phyloP scores from a whole-genome alignment of 2,888 invertebrate genomes.

The Mesochorus sp. region DNA sequence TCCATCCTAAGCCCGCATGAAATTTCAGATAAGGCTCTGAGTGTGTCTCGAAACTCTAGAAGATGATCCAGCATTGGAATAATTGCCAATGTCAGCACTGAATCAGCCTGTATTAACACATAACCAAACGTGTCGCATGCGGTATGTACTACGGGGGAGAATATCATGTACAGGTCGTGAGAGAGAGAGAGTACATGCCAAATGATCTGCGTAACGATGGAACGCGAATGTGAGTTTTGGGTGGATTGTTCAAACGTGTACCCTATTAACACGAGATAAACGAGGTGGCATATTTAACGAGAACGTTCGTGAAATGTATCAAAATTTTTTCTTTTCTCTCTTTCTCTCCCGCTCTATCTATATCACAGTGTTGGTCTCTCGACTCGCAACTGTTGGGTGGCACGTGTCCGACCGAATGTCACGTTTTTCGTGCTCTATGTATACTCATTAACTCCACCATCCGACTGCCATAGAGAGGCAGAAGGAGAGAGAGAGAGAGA shows the following conservation, averaged over 20 bases:
- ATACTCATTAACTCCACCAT: conserved; percentile 18
- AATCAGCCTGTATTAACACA: too few species aligned
- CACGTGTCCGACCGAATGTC: conserved; percentile 12
- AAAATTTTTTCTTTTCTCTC: conserved; percentile 26
- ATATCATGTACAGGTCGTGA: background rate
- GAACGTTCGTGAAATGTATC: conserved; percentile 42
- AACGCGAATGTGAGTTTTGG: conserved; percentile 6
- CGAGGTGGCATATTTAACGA: conserved; percentile 50
- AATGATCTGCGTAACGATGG: conserved; percentile 22
- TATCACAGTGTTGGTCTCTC: background rate
- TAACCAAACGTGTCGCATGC: background rate
- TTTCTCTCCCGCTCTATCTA: background rate
- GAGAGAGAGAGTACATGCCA: conserved; percentile 7
- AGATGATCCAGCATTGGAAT: too few species aligned
- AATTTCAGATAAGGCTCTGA: too few species aligned
- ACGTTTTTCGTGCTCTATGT: conserved; percentile 3
- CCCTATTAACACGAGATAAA: conserved; percentile 50
- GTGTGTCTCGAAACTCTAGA: too few species aligned
- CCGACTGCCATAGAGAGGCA: too few species aligned
- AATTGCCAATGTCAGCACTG: too few species aligned
- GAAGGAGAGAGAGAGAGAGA: too few species aligned
- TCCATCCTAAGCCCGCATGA: too few species aligned
- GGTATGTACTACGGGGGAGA: background rate
- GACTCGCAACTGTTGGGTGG: background rate
- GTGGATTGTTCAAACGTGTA: conserved; percentile 31